Evolutionary conservation across 92 coral and sea anemone species (phyloP), one percentile per base, ranked within the genome.

Genomic region (Porites cylindrica): DNA sequence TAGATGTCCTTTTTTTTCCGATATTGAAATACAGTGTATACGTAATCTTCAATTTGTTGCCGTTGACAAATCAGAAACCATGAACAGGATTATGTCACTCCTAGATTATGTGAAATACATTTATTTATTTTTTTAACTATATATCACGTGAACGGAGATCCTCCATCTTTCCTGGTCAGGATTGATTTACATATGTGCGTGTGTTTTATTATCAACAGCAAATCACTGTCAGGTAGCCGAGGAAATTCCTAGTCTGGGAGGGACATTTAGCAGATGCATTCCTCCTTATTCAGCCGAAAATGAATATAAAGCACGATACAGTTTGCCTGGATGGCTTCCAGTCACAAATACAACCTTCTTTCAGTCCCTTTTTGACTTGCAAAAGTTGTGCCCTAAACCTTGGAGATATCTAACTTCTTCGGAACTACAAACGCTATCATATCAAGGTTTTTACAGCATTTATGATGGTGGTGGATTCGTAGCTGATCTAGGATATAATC

Each of bases 401-500:
- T 94, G 97, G 97, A 85, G 97, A 26, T 94, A 89, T 79, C 80
- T 72, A 47, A 67, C 94, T 2, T 79, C 97, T 13, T 66, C 69
- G 60, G 91, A 88, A 13, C 81, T 94, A 16, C 75, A 85, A 32
- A 88, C 93, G 1, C 72, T 94, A 1, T 83, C 97, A 47, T 79
- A 78, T 26, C 78, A 72, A 69, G 95, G 97, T 10, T 70, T 59
- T 17, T 74, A 65, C n/a, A 50, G 72, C 13, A 89, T 62, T 2
- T 94, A 94, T 63, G 85, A 75, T 65, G 98, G 98, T 10, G 98
- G 98, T 19, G 98, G 98, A 19, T 94, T 79, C 47, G 94, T 92
- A 23, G 94, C 95, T 10, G 98, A 92, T 77, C 82, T 94, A 70
- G 98, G 98, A n/a, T 93, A 94, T 86, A 88, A 94, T 64, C 68